Conservation (phyloP, 2,797 vertebrate genomes). For the Ctenopoma multispine region DNA sequence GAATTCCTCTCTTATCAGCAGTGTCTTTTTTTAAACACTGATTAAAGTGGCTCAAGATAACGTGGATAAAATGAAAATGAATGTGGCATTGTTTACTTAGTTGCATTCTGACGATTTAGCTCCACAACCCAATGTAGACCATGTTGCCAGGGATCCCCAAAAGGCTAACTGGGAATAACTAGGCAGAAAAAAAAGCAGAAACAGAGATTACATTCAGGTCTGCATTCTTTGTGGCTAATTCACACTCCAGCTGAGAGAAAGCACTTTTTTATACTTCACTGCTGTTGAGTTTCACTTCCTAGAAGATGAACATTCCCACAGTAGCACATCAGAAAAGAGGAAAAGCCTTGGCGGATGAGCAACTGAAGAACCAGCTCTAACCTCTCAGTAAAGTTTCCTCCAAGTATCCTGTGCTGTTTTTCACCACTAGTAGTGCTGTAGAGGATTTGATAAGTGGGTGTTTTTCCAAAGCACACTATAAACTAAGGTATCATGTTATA, state of each 20-base stretch:
- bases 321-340: conserved; percentile 34
- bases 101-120: conserved; percentile 27
- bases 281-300: conserved; percentile 52
- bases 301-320: conserved; percentile 42
- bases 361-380: background rate
- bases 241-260: conserved; percentile 52
- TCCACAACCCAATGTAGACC: conserved; percentile 31
- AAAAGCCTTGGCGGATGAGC: conserved; percentile 12
- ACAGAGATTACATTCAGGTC: conserved; percentile 75
- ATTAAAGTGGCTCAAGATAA: background rate
- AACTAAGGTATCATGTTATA: no score
- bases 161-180: conserved; percentile 55
- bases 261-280: conserved; percentile 55
- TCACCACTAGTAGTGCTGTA: conserved; percentile 11
- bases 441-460: background rate
- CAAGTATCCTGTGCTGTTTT: conserved; percentile 2
- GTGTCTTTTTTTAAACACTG: background rate
- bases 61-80: conserved; percentile 32
- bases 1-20: background rate
- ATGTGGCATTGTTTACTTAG: conserved; percentile 33
- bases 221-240: conserved; percentile 61
- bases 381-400: conserved; percentile 4
- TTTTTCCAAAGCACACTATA: background rate
- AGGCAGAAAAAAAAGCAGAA: conserved; percentile 35
- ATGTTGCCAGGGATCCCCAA: conserved; percentile 65